Evolutionary conservation across 1,140 invertebrate genomes (phyloP).

Genomic region (Diprion similis): DNA sequence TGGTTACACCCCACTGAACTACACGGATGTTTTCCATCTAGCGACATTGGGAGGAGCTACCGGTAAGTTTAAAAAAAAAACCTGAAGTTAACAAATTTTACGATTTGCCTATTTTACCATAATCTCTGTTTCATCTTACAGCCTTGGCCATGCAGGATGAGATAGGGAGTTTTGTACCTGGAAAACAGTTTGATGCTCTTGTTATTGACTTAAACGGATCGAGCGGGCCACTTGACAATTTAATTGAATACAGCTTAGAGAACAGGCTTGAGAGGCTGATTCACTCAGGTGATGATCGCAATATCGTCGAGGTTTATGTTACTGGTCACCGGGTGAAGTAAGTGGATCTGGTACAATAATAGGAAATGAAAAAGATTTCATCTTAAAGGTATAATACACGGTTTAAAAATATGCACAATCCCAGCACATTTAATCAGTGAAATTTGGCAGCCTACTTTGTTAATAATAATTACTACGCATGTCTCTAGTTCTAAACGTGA

Average conservation of each 20-base stretch:
- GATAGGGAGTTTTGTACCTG: constrained; percentile 80
- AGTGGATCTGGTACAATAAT: constrained; percentile 13
- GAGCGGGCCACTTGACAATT: constrained; percentile 65
- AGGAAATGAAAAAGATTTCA: constrained; percentile 31
- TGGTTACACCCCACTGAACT: constrained; percentile 68
- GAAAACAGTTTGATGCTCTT: constrained; percentile 88
- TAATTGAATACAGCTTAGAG: constrained; percentile 56
- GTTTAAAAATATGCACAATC: too few relatives aligned
- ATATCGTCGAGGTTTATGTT: constrained; percentile 80
- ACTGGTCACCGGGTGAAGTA: constrained; percentile 70
- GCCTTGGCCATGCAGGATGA: constrained; percentile 75
- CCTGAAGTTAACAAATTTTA: constrained; percentile 10
- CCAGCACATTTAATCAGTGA: too few relatives aligned
- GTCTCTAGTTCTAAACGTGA: too few relatives aligned
- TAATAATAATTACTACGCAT: too few relatives aligned
- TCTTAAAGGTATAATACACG: too few relatives aligned
- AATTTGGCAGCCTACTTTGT: too few relatives aligned
- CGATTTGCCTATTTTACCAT: constrained; percentile 18
- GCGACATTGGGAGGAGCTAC: constrained; percentile 86
- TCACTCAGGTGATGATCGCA: constrained; percentile 84
- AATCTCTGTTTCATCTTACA: constrained; percentile 56
- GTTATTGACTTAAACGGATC: constrained; percentile 68
- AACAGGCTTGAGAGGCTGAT: constrained; percentile 83
- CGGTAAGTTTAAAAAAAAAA: constrained; percentile 60
- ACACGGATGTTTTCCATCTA: constrained; percentile 81